A percentile compares a stretch with the other conserved stretches of the same genome.
phyloP scores from a whole-genome alignment of 2,113 vertebrate genomes.

The Calypte anna region DNA sequence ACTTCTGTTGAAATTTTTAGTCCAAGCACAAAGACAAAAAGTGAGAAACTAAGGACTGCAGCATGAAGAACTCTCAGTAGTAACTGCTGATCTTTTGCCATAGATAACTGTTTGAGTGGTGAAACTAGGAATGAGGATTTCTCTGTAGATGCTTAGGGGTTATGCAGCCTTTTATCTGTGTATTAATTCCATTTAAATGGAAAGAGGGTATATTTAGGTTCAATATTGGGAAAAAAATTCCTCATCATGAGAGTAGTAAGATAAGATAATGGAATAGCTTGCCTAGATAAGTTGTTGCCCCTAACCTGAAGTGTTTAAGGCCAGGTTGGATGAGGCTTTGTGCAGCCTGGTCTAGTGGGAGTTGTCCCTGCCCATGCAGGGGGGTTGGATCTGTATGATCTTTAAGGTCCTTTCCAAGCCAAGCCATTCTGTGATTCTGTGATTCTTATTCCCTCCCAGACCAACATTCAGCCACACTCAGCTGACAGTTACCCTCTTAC shows the following conservation, averaged over 20 bases:
- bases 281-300: too few relatives aligned
- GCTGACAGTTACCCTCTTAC: not conserved
- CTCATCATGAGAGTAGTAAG: too few relatives aligned
- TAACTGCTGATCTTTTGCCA: not conserved
- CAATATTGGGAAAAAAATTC: too few relatives aligned
- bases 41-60: not conserved
- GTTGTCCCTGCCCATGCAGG: too few relatives aligned
- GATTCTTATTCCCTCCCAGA: not conserved
- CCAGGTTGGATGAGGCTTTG: too few relatives aligned
- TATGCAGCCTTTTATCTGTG: not conserved
- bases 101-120: not conserved
- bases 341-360: too few relatives aligned
- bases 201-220: too few relatives aligned
- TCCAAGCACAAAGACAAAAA: conserved; percentile 15
- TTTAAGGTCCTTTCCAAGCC: too few relatives aligned
- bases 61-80: not conserved
- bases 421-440: too few relatives aligned
- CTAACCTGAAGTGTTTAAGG: too few relatives aligned
- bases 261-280: too few relatives aligned
- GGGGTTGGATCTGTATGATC: too few relatives aligned
- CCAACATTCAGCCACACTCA: not conserved
- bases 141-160: not conserved
- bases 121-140: not conserved
- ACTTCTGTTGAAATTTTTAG: conserved; percentile 29
- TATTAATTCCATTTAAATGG: not conserved